Evolutionary conservation across 2,888 invertebrate genomes (phyloP).

Genomic region (Periphyllus acericola): DNA sequence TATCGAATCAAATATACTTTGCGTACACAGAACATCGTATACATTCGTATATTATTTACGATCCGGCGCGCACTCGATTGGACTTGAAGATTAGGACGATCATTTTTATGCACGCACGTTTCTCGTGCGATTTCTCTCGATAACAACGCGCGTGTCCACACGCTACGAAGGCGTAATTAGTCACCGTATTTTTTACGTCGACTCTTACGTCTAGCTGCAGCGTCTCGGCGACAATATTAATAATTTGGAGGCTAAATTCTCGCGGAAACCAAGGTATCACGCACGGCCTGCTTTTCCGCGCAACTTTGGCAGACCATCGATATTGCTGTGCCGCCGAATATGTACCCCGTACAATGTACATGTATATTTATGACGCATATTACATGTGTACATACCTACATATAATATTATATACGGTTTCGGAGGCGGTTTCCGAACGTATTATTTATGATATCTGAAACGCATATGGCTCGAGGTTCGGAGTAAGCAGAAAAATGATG

Average conservation of each 20-base stretch:
- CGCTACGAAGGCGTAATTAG: not conserved
- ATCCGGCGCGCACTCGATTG: not conserved
- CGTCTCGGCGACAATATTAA: not conserved
- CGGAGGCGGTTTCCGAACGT: conserved; percentile 10
- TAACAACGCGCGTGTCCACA: not conserved
- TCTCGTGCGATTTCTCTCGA: not conserved
- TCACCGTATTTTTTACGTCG: not conserved
- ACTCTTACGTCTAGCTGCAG: too few species aligned
- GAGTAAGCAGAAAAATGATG: not conserved
- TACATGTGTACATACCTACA: too few species aligned
- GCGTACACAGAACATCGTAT: not conserved
- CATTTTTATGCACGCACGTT: not conserved
- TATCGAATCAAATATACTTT: not conserved
- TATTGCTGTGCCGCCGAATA: not conserved
- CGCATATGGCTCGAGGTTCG: not conserved
- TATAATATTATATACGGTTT: not conserved
- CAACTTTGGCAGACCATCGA: not conserved
- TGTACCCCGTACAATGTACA: not conserved
- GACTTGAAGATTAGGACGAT: not conserved
- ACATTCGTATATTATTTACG: not conserved
- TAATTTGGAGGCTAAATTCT: not conserved
- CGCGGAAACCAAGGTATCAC: not conserved
- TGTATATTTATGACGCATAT: not conserved
- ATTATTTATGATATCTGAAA: conserved; percentile 15
- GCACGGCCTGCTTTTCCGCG: not conserved